Percentiles rank a stretch among this genome's conserved stretches.
Conservation (phyloP, 2,888 invertebrate species). For the Drosophila antonietae region DNA sequence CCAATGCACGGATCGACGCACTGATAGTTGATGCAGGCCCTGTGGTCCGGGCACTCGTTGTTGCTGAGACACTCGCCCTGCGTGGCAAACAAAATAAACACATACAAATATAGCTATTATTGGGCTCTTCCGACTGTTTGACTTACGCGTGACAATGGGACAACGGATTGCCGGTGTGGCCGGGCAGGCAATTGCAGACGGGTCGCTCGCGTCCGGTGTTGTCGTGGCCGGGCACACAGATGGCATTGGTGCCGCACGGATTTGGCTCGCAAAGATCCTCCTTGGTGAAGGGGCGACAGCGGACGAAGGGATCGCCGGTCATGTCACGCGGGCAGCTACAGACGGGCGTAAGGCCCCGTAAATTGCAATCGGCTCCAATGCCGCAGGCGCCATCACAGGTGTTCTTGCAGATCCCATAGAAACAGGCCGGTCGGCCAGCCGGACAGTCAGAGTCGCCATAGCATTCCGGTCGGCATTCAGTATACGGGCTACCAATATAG, state of each 20-base stretch:
- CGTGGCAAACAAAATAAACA: neutral
- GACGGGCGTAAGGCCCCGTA: conserved; percentile 91
- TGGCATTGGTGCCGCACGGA: conserved; percentile 90
- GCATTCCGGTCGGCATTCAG: conserved; percentile 92
- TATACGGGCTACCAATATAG: conserved; percentile 91
- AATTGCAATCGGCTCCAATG: conserved; percentile 90
- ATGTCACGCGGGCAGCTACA: conserved; percentile 94
- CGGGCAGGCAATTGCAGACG: conserved; percentile 92
- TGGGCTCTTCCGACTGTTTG: neutral
- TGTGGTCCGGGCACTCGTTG: conserved; percentile 90
- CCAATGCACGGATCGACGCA: conserved; percentile 91
- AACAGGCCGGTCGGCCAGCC: conserved; percentile 90
- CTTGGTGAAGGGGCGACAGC: conserved; percentile 92
- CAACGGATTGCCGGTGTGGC: conserved; percentile 92
- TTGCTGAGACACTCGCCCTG: conserved; percentile 93
- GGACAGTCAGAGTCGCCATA: conserved; percentile 92
- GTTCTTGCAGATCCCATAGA: conserved; percentile 92
- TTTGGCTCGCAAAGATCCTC: conserved; percentile 94
- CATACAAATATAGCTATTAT: neutral
- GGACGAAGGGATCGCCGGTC: conserved; percentile 94
- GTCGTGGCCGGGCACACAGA: conserved; percentile 93
- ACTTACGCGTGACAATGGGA: conserved; percentile 88
- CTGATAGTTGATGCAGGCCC: conserved; percentile 91
- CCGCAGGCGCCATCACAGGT: conserved; percentile 94
- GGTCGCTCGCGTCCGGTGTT: conserved; percentile 92